Evolutionary conservation across 2,888 invertebrate species (phyloP).

Genomic region (Andrena camellia): DNA sequence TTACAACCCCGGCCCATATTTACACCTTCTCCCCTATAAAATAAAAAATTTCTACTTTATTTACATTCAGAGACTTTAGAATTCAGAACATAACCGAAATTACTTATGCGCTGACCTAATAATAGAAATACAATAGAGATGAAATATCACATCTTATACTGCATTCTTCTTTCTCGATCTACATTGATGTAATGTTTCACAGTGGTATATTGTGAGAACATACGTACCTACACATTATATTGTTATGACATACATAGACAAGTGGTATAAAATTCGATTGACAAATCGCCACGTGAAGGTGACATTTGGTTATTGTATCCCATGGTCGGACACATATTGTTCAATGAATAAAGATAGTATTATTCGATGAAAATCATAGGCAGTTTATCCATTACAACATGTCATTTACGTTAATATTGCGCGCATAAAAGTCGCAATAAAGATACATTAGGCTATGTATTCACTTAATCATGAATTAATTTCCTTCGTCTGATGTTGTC

Average conservation of each 20-base stretch:
- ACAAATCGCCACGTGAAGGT: constrained; percentile 4
- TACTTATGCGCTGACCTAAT: too few relatives aligned
- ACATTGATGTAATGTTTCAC: background rate
- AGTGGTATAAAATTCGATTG: constrained; percentile 2
- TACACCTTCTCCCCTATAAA: too few relatives aligned
- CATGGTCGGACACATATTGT: background rate
- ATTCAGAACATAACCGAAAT: too few relatives aligned
- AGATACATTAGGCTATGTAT: constrained; percentile 8
- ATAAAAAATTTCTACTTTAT: too few relatives aligned
- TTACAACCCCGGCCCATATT: too few relatives aligned
- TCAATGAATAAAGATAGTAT: constrained; percentile 13
- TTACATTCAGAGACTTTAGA: too few relatives aligned
- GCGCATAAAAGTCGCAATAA: constrained; percentile 10
- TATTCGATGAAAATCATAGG: background rate
- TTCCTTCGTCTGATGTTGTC: background rate
- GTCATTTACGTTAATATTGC: constrained; percentile 4
- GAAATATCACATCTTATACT: background rate
- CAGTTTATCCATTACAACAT: constrained; percentile 1
- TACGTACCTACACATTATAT: background rate
- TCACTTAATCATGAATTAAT: constrained; percentile 11
- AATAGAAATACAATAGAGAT: background rate
- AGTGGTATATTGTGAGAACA: background rate
- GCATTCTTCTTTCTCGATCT: background rate
- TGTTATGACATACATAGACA: too few relatives aligned
- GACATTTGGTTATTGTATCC: background rate